Evolutionary conservation across 2,888 invertebrate species (phyloP).

Genomic region (Sinhomidia bicolor): DNA sequence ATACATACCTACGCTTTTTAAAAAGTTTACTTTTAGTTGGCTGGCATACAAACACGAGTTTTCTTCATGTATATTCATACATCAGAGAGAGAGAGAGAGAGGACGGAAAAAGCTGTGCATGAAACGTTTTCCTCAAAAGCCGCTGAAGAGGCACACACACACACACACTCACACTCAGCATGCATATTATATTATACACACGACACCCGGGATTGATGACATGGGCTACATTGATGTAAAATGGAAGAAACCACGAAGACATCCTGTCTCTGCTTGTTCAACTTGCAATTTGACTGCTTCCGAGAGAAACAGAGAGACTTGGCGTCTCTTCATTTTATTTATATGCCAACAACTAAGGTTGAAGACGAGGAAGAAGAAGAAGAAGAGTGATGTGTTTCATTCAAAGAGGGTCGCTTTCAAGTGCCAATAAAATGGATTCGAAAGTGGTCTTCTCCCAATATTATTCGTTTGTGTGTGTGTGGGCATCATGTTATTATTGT

Average conservation of each 20-base stretch:
- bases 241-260: slow-evolving; percentile 51
- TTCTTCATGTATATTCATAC: slow-evolving; percentile 16
- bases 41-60: too few species aligned
- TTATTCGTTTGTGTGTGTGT: neutral
- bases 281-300: slow-evolving; percentile 16
- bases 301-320: neutral
- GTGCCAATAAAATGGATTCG: slow-evolving; percentile 66
- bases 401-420: slow-evolving; percentile 33
- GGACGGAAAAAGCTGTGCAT: slow-evolving; percentile 19
- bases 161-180: neutral
- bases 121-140: neutral
- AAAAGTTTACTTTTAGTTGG: too few species aligned
- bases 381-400: slow-evolving; percentile 60
- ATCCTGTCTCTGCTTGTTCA: slow-evolving; percentile 36
- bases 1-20: too few species aligned
- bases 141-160: neutral
- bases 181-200: neutral
- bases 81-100: too few species aligned
- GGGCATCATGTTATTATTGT: neutral
- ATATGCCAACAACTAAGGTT: slow-evolving; percentile 13
- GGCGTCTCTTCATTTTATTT: neutral
- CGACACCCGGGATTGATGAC: slow-evolving; percentile 42
- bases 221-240: slow-evolving; percentile 41
- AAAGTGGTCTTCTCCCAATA: slow-evolving; percentile 47
- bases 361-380: neutral